phyloP scores from a whole-genome alignment of 2,113 vertebrate species.

The Lampris incognitus region DNA sequence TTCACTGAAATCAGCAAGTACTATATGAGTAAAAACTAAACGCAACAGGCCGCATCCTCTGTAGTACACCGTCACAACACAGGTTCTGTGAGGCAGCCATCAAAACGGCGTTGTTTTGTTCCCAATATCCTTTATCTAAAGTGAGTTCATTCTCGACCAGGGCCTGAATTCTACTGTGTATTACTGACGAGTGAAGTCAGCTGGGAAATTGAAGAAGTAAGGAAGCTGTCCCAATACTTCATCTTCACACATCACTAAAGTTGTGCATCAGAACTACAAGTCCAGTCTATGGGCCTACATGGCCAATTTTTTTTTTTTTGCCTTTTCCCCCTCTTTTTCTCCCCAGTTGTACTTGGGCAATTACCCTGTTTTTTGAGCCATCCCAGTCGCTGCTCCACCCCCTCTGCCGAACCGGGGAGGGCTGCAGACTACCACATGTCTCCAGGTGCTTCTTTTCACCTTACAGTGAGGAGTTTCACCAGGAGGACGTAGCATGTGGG shows the following conservation, averaged over 20 bases:
- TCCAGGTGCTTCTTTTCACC: no score
- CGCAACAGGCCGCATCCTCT: constrained; percentile 28
- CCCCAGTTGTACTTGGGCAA: no score
- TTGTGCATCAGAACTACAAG: constrained; percentile 16
- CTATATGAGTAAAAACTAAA: constrained; percentile 3
- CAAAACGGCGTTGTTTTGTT: constrained; percentile 47
- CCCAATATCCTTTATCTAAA: constrained; percentile 60
- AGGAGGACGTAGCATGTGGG: no score
- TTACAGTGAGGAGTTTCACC: no score
- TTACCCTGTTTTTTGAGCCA: no score
- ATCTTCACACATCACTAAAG: background rate
- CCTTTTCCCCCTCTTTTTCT: no score
- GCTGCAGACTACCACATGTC: no score
- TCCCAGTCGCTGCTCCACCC: no score
- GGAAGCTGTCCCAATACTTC: constrained; percentile 3
- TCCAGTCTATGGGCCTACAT: background rate
- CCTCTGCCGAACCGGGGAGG: no score
- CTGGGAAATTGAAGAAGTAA: constrained; percentile 59
- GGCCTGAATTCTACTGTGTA: constrained; percentile 17
- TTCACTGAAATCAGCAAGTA: no score
- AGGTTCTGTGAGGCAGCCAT: constrained; percentile 31
- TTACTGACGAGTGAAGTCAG: constrained; percentile 50
- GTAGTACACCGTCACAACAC: constrained; percentile 17
- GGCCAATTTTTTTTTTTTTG: no score
- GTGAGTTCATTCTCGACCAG: constrained; percentile 40